A percentile compares a stretch with the other conserved stretches of the same genome.
Conservation (phyloP, 2,113 vertebrate species). For the Acanthochromis polyacanthus region DNA sequence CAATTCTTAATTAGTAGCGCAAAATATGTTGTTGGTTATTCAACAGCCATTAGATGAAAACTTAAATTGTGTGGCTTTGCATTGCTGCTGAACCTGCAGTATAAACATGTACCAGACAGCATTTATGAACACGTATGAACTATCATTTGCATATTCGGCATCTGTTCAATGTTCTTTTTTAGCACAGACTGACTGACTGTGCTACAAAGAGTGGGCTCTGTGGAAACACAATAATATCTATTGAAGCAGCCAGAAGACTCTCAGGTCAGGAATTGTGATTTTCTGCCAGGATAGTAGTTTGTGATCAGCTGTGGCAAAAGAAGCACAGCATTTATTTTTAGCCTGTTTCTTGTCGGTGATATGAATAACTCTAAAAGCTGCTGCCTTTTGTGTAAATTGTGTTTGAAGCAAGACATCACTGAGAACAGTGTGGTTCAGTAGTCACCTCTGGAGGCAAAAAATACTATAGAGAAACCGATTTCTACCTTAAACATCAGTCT, state of each 20-base stretch:
- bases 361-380: conserved; percentile 61
- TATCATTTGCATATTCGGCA: not conserved
- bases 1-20: too few relatives aligned
- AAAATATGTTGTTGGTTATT: not conserved
- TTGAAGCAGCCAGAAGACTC: conserved; percentile 36
- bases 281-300: conserved; percentile 37
- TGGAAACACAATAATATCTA: conserved; percentile 13
- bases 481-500: not conserved
- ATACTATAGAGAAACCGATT: not conserved
- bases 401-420: conserved; percentile 33
- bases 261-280: conserved; percentile 44
- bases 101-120: not conserved
- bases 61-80: not conserved
- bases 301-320: conserved; percentile 53
- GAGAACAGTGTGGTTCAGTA: conserved; percentile 15
- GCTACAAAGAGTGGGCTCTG: not conserved
- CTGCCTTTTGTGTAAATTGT: conserved; percentile 39
- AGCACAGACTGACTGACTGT: not conserved
- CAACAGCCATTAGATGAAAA: not conserved
- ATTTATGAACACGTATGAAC: not conserved
- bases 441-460: conserved; percentile 1
- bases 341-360: conserved; percentile 40
- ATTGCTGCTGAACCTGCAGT: not conserved
- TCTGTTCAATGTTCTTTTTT: conserved; percentile 12
- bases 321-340: conserved; percentile 66